These are phyloP conservation scores for Zele albiditarsus DNA, from an alignment of 2,888 invertebrate species.

Conservation along the genomic window DNA sequence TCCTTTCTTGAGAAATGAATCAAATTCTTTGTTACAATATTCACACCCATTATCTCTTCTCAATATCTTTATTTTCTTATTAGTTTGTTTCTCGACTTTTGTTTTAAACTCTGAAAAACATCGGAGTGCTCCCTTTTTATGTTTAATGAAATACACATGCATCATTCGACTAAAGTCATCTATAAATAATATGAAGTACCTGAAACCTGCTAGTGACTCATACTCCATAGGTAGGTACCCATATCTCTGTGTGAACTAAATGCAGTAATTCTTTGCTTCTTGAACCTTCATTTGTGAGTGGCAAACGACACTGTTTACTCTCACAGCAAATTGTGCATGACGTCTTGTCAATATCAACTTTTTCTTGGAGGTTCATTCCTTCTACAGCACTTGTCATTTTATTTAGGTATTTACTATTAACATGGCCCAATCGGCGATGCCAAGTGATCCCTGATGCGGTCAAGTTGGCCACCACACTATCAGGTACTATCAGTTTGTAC, in stretches of 20 bases:
- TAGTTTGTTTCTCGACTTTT: background rate
- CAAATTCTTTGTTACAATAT: constrained; percentile 32
- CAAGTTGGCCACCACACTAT: background rate
- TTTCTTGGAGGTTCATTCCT: background rate
- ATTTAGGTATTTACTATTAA: background rate
- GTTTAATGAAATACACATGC: background rate
- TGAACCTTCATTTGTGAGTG: background rate
- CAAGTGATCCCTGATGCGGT: background rate
- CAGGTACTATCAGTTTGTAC: background rate
- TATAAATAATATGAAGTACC: background rate
- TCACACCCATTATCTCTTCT: background rate
- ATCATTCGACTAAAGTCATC: background rate
- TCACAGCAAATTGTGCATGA: background rate
- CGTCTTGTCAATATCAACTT: background rate
- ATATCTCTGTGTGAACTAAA: background rate
- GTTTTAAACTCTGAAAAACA: background rate
- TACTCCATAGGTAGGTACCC: background rate
- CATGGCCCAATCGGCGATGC: constrained; percentile 4
- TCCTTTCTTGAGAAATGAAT: constrained; percentile 18
- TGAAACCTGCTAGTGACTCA: background rate
- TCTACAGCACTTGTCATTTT: background rate
- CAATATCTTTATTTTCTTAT: background rate
- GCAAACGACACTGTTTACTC: background rate
- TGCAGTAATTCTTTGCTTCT: background rate
- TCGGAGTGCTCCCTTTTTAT: background rate